Conservation (phyloP, 2,888 invertebrate species). For the Eristalis pertinax region DNA sequence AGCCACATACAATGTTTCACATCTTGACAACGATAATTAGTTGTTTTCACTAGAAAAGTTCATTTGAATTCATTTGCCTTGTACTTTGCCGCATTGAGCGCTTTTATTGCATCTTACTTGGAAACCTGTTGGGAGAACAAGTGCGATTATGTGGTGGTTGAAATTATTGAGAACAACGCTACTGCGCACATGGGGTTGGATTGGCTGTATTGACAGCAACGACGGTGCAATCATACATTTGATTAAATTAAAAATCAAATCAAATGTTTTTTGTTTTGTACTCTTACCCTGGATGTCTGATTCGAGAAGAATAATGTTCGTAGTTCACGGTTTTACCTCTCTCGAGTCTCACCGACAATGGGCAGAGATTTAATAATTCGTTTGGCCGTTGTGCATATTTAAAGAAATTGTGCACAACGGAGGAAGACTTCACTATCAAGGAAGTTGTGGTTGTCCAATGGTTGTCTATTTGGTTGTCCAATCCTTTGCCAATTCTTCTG, state of each 20-base stretch:
- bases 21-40: not conserved
- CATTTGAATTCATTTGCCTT: not conserved
- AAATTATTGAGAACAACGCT: not conserved
- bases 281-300: too few species aligned
- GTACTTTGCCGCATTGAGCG: not conserved
- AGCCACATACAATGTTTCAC: not conserved
- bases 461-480: too few species aligned
- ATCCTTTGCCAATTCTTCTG: constrained; percentile 39
- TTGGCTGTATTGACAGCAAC: not conserved
- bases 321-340: too few species aligned
- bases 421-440: constrained; percentile 45
- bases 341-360: too few species aligned
- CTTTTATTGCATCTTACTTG: not conserved
- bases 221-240: not conserved
- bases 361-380: too few species aligned
- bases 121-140: not conserved
- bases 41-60: not conserved
- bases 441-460: too few species aligned
- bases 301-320: too few species aligned
- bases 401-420: constrained; percentile 30
- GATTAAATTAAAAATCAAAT: not conserved
- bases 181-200: not conserved
- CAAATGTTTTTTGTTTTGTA: not conserved
- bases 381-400: too few species aligned
- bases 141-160: not conserved